phyloP scores from a whole-genome alignment of 2,797 vertebrate species.

The Astyanax mexicanus region DNA sequence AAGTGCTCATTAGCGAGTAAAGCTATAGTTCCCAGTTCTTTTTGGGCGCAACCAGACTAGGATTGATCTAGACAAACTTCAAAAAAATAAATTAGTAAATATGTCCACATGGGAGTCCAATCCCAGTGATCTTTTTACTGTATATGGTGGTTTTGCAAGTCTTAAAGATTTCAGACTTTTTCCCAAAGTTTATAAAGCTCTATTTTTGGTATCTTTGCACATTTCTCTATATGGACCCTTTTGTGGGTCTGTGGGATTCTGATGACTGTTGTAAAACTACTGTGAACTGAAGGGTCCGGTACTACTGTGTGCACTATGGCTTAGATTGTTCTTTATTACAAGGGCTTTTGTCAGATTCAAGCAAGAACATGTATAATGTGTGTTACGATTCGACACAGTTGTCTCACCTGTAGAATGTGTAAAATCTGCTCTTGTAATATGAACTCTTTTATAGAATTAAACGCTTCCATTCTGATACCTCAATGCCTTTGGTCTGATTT shows the following conservation, averaged over 20 bases:
- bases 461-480: background rate
- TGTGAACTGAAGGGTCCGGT: constrained; percentile 19
- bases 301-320: constrained; percentile 1
- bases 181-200: background rate
- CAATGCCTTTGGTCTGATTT: background rate
- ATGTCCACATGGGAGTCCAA: background rate
- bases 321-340: background rate
- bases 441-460: constrained; percentile 21
- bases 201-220: constrained; percentile 51
- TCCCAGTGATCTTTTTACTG: background rate
- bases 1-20: background rate
- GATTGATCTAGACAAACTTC: background rate
- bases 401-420: background rate
- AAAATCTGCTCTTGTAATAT: background rate
- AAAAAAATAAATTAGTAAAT: too few relatives aligned
- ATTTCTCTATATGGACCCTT: constrained; percentile 58
- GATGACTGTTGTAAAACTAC: constrained; percentile 14
- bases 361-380: background rate
- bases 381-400: background rate
- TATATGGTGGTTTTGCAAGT: background rate
- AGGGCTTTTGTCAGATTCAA: constrained; percentile 12
- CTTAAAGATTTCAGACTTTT: background rate
- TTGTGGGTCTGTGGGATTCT: constrained; percentile 22
- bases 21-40: too few relatives aligned
- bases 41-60: too few relatives aligned